phyloP scores from a whole-genome alignment of 2,113 vertebrate species.

The Oenanthe melanoleuca region DNA sequence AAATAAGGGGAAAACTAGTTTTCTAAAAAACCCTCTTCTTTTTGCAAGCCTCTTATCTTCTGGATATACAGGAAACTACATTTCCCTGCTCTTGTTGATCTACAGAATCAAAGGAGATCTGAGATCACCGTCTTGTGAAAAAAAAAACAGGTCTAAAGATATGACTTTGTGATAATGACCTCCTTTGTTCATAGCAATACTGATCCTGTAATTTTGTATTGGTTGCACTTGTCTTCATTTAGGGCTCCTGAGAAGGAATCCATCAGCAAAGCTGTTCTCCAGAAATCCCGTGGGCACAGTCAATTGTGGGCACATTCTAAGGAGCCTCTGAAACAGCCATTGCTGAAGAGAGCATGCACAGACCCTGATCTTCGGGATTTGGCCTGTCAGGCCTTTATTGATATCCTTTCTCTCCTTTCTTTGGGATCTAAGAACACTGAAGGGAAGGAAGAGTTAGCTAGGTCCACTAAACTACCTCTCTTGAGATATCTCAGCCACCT shows the following conservation, averaged over 20 bases:
- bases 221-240: background rate
- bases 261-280: conserved; percentile 82
- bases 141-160: background rate
- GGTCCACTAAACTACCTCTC: background rate
- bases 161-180: background rate
- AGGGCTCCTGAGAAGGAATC: conserved; percentile 87
- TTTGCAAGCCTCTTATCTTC: background rate
- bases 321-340: conserved; percentile 89
- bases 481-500: background rate
- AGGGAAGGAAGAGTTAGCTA: background rate
- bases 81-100: background rate
- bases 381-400: conserved; percentile 89
- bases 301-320: conserved; percentile 86
- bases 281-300: conserved; percentile 78
- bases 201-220: background rate
- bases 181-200: background rate
- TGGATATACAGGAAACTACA: background rate
- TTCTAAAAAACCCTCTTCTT: background rate
- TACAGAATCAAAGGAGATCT: background rate
- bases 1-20: background rate
- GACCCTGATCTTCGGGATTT: conserved; percentile 81
- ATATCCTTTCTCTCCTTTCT: conserved; percentile 86
- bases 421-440: background rate
- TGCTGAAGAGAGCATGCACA: conserved; percentile 81
- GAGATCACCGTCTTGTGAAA: background rate